Evolutionary conservation across 2,888 invertebrate genomes (phyloP).

Genomic region (Dicranocentrus wangi): DNA sequence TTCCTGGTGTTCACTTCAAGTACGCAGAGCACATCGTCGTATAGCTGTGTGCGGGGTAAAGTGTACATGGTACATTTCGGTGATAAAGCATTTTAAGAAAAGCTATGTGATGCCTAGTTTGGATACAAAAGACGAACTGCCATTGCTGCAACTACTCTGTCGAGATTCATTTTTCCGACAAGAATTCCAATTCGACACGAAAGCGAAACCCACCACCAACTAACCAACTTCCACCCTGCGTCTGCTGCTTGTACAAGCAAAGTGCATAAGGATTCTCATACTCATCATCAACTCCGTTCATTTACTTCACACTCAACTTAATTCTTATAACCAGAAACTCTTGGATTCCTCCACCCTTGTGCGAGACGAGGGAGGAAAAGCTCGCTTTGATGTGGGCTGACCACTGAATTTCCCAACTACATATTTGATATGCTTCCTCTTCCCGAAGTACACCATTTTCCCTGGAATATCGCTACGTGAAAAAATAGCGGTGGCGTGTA

Average conservation of each 20-base stretch:
- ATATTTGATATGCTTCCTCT: too few species aligned
- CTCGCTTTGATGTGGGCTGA: slow-evolving; percentile 49
- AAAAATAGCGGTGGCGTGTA: too few species aligned
- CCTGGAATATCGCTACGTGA: too few species aligned
- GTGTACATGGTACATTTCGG: too few species aligned
- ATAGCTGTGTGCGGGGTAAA: too few species aligned
- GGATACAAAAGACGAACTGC: too few species aligned
- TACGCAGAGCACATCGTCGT: too few species aligned
- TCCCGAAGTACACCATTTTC: too few species aligned
- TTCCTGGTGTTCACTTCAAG: not conserved
- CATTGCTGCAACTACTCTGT: not conserved
- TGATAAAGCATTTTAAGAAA: not conserved
- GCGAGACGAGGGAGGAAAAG: too few species aligned
- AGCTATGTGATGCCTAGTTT: too few species aligned
- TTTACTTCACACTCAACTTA: not conserved
- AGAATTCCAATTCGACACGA: not conserved
- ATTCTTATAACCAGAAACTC: not conserved
- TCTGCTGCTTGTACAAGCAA: not conserved
- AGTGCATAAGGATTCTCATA: not conserved
- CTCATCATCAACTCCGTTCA: slow-evolving; percentile 19
- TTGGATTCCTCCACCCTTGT: not conserved
- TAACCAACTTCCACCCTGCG: not conserved
- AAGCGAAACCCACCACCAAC: slow-evolving; percentile 18
- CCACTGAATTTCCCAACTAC: not conserved
- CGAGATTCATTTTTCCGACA: slow-evolving; percentile 17